Evolutionary conservation across 2,888 invertebrate species (phyloP).

Genomic region (Theodoxus fluviatilis): DNA sequence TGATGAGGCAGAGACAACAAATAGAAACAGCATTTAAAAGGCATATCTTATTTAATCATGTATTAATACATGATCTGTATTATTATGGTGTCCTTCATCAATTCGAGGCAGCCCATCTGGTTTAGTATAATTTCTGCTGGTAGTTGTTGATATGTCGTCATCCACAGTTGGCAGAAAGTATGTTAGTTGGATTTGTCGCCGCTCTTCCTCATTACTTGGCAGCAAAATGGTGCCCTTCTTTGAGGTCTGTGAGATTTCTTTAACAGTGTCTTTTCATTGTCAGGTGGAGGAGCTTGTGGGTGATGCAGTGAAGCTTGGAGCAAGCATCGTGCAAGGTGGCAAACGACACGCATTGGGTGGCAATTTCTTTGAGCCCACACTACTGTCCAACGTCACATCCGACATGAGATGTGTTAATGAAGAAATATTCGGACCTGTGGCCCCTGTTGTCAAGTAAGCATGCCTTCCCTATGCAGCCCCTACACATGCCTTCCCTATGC

Average conservation of each 20-base stretch:
- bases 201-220: too few species aligned
- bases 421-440: constrained; percentile 97
- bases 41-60: too few species aligned
- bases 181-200: too few species aligned
- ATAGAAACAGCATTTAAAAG: too few species aligned
- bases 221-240: too few species aligned
- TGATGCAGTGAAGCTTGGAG: constrained; percentile 87
- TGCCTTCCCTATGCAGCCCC: not conserved
- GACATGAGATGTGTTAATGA: constrained; percentile 84
- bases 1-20: too few species aligned
- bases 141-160: too few species aligned
- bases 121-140: too few species aligned
- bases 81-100: too few species aligned
- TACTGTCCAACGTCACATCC: constrained; percentile 79
- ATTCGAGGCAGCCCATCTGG: too few species aligned
- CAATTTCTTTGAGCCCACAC: constrained; percentile 84
- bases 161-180: too few species aligned
- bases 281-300: constrained; percentile 78
- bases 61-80: too few species aligned
- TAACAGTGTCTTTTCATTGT: constrained; percentile 23
- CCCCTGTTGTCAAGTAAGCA: constrained; percentile 76
- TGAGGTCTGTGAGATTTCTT: constrained; percentile 11
- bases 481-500: not conserved
- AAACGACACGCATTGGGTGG: constrained; percentile 73
- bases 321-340: constrained; percentile 79